Evolutionary conservation across 2,888 invertebrate species (phyloP).

Genomic region (Allolobophora icterica): DNA sequence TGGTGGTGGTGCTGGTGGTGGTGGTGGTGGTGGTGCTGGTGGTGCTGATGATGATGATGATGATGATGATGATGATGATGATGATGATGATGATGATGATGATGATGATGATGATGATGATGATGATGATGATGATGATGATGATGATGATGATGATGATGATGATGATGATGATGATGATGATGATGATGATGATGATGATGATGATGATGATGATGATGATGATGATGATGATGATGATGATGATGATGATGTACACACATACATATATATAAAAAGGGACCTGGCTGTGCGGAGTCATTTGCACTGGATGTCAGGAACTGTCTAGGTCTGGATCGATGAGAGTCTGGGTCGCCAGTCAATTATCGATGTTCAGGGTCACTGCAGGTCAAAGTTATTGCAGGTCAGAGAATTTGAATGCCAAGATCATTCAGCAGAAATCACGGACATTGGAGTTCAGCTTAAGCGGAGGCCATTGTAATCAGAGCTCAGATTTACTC

Average conservation of each 20-base stretch:
- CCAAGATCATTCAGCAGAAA: no score
- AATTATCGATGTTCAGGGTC: no score
- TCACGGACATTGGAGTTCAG: no score
- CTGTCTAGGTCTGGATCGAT: no score
- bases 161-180: neutral
- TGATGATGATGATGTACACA: neutral
- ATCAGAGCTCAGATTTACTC: no score
- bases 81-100: neutral
- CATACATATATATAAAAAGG: neutral
- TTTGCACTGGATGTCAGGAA: no score
- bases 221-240: constrained; percentile 23
- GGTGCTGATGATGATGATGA: neutral
- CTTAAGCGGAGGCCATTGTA: no score
- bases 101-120: neutral
- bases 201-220: neutral
- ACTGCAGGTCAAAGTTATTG: no score
- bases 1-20: neutral
- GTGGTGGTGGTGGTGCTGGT: neutral
- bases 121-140: neutral
- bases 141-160: neutral
- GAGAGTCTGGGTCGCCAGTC: no score
- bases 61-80: neutral
- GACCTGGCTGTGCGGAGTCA: no score
- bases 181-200: neutral
- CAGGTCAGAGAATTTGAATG: no score